Percentiles rank a stretch among this genome's conserved stretches.
These are phyloP conservation scores for Brachionus manjavacas DNA, from an alignment of 1,140 invertebrate species.

Conservation along the genomic window DNA sequence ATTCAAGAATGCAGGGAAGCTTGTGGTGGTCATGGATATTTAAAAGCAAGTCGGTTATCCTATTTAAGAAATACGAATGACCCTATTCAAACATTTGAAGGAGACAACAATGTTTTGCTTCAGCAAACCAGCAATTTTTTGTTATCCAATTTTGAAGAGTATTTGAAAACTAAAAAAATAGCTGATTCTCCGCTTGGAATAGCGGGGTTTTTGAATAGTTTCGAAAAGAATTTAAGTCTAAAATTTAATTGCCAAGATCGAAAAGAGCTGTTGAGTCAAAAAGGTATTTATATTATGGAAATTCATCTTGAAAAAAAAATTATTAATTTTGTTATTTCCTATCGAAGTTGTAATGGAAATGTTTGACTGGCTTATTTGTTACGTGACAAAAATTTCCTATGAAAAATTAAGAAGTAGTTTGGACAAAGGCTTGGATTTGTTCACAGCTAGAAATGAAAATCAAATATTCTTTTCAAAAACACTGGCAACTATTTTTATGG, in stretches of 20 bases:
- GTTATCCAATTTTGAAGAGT: constrained; percentile 43
- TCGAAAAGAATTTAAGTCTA: constrained; percentile 48
- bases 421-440: background rate
- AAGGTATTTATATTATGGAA: constrained; percentile 57
- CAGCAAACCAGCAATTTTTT: constrained; percentile 81
- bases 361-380: constrained; percentile 37
- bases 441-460: constrained; percentile 24
- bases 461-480: constrained; percentile 33
- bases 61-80: constrained; percentile 80
- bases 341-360: constrained; percentile 16
- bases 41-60: constrained; percentile 68
- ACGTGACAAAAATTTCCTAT: background rate
- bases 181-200: constrained; percentile 51
- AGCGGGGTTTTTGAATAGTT: constrained; percentile 63
- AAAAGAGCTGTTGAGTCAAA: constrained; percentile 61
- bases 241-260: constrained; percentile 51
- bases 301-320: background rate
- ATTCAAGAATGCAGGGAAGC: constrained; percentile 85
- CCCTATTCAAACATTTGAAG: constrained; percentile 87
- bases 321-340: background rate
- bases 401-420: constrained; percentile 3
- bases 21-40: constrained; percentile 72
- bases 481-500: constrained; percentile 20
- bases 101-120: constrained; percentile 87
- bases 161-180: background rate